Conservation (phyloP, 2,888 invertebrate species). For the Ophion slaviceki region DNA sequence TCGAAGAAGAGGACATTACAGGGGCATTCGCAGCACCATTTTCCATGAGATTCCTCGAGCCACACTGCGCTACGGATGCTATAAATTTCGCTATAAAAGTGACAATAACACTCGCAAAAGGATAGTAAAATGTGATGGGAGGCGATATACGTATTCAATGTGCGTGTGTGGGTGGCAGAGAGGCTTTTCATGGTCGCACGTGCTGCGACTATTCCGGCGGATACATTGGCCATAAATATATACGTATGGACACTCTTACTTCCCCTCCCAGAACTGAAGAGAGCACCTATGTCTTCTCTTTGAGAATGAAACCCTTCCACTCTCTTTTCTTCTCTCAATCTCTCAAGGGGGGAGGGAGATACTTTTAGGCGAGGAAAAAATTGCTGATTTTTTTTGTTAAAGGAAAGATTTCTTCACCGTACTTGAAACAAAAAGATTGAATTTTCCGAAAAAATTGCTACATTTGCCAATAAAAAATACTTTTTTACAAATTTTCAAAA, state of each 20-base stretch:
- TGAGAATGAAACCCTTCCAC: background rate
- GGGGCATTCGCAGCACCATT: constrained; percentile 42
- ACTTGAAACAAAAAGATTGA: too few relatives aligned
- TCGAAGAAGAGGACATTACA: constrained; percentile 23
- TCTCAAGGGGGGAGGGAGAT: background rate
- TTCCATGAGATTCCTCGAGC: constrained; percentile 27
- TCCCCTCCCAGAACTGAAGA: background rate
- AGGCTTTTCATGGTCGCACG: constrained; percentile 37
- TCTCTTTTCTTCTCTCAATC: background rate
- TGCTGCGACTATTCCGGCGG: background rate
- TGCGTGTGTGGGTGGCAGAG: constrained; percentile 18
- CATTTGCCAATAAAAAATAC: too few relatives aligned
- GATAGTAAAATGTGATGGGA: constrained; percentile 47
- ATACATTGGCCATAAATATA: constrained; percentile 5
- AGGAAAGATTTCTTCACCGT: too few relatives aligned
- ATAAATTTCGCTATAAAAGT: constrained; percentile 28
- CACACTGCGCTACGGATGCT: background rate
- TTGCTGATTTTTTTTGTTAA: too few relatives aligned
- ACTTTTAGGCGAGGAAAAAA: too few relatives aligned
- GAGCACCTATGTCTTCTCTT: background rate
- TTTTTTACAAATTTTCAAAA: too few relatives aligned
- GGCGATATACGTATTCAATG: constrained; percentile 51
- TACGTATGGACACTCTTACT: background rate
- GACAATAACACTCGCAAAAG: constrained; percentile 18
- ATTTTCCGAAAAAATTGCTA: too few relatives aligned